phyloP scores from a whole-genome alignment of 2,113 vertebrate species.

The Anhinga rufa region DNA sequence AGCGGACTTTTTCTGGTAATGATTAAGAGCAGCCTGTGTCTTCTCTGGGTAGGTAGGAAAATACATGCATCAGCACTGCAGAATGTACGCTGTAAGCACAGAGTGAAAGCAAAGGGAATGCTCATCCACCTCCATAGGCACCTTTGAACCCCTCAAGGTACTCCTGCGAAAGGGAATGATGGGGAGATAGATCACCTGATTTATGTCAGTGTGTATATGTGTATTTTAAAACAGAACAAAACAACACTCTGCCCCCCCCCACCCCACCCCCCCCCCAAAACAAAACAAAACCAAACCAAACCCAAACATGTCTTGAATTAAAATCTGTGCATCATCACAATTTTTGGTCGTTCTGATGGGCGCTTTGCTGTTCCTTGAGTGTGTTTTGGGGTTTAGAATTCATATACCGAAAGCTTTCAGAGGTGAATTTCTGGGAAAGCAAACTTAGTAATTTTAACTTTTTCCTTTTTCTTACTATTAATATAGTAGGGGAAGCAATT shows the following conservation, averaged over 20 bases:
- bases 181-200: neutral
- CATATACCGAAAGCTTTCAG: neutral
- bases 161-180: neutral
- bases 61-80: fast-evolving
- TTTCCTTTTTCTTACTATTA: neutral
- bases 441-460: neutral
- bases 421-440: neutral
- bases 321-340: neutral
- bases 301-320: neutral
- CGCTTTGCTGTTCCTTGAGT: neutral
- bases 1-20: neutral
- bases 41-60: neutral
- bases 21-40: neutral
- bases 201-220: neutral
- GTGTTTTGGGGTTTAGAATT: neutral
- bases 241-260: too few species aligned
- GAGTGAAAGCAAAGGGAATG: neutral
- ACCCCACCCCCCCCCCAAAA: fast-evolving
- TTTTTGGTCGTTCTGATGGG: neutral
- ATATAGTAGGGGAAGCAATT: neutral
- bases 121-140: neutral
- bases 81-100: neutral
- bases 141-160: neutral
- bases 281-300: fast-evolving
- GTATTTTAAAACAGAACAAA: neutral